Base-by-base conservation (phyloP, 2,113 vertebrate genomes). In the Cygnus buccinator region DNA sequence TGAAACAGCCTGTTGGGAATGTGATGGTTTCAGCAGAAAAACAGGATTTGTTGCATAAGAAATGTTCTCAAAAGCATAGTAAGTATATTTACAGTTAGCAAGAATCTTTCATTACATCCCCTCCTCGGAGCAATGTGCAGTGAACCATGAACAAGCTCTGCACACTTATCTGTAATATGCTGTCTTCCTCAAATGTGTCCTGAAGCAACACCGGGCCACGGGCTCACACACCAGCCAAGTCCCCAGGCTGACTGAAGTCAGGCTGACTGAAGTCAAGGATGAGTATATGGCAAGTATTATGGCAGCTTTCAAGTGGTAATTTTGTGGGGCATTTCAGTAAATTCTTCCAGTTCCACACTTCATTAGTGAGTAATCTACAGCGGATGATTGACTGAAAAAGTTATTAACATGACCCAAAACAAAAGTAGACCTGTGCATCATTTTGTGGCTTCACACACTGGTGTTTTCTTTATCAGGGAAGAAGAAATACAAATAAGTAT, bases 21-120 rank as follows among this genome's bases (percentile, higher is more conserved):
- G 0, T 1, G 1, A 13, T 0, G 1, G 17, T 2, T 18, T 61
- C 61, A 37, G 58, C 21, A 73, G 26, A 92, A 88, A 73, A 0
- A 0, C 10, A 19, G 11, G 8, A 67, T 57, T 48, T 62, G 3
- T 26, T 43, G 4, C 5, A 0, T 11, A 44, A 67, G 11, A 50
- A 71, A 22, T 15, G 13, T 21, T 37, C 21, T 22, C 44, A 13
- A 41, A 54, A 84, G 44, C 4, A 35, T 9, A 55, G 66, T 1
- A 35, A 20, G 26, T 41, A 4, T 16, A 50, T 33, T 52, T 20
- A 31, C 63, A 43, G 63, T 28, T 28, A 19, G 39, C 19, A 12
- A 29, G 48, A 52, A 52, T 52, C 68, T 70, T 50, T 48, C 44
- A n/a, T 48, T 35, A 50, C 11, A 3, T 70, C 67, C 67, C 35